A percentile compares a stretch with the other conserved stretches of the same genome.
Evolutionary conservation across 2,113 vertebrate genomes (phyloP).

Genomic region (Trichechus manatus): DNA sequence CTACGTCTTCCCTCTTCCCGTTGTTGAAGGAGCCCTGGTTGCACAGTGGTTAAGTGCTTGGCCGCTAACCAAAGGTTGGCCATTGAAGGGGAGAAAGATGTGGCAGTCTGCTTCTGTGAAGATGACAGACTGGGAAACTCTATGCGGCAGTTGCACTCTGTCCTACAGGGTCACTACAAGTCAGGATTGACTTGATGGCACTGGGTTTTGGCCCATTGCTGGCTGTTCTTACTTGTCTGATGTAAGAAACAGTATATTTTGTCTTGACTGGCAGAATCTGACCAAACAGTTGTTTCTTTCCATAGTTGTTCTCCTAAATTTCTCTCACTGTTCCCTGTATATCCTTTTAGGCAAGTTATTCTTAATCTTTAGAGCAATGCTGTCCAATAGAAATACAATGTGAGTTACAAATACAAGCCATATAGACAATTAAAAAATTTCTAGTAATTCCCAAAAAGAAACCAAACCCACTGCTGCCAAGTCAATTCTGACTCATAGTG

Average conservation of each 20-base stretch:
- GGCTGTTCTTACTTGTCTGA: not conserved
- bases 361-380: not conserved
- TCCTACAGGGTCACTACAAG: not conserved
- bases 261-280: slow-evolving; percentile 12
- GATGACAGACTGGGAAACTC: not conserved
- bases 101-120: not conserved
- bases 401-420: not conserved
- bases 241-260: not conserved
- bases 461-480: too few relatives aligned
- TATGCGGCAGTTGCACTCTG: not conserved
- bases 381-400: not conserved
- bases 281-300: slow-evolving; percentile 27
- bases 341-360: not conserved
- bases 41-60: too few relatives aligned
- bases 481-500: too few relatives aligned
- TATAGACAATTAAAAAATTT: not conserved
- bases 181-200: too few relatives aligned
- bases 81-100: too few relatives aligned
- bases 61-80: too few relatives aligned
- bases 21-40: too few relatives aligned
- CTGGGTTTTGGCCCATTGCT: not conserved
- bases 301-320: not conserved
- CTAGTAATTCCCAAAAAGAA: not conserved
- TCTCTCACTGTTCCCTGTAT: not conserved
- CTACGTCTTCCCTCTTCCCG: not conserved